These are phyloP conservation scores for Vulpes vulpes DNA, from an alignment of 2,113 vertebrate species.

Conservation along the genomic window DNA sequence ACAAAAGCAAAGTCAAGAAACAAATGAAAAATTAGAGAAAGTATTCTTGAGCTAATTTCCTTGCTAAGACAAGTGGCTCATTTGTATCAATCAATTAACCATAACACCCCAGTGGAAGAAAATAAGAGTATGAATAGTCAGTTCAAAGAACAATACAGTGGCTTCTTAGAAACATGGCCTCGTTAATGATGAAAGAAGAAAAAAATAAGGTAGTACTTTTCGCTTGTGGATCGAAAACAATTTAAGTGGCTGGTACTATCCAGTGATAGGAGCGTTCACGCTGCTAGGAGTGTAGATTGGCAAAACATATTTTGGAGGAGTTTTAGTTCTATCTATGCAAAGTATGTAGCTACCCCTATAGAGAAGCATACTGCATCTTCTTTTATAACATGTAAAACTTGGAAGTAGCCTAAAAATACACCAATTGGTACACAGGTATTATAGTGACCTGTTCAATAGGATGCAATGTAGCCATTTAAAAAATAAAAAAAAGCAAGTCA, in stretches of 20 bases:
- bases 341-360: background rate
- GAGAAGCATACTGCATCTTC: background rate
- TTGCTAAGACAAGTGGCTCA: background rate
- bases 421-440: background rate
- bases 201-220: background rate
- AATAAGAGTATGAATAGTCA: background rate
- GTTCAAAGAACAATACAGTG: constrained; percentile 15
- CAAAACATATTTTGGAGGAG: background rate
- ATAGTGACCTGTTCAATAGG: background rate
- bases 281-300: background rate
- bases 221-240: background rate
- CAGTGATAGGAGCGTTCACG: background rate
- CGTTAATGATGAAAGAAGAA: background rate
- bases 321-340: background rate
- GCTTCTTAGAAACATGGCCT: background rate
- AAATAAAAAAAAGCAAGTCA: background rate
- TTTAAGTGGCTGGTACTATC: background rate
- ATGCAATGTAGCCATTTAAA: background rate
- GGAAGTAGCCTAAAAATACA: background rate
- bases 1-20: background rate
- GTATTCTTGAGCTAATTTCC: constrained; percentile 2
- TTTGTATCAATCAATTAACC: background rate
- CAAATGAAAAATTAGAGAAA: background rate
- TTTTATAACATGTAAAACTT: background rate
- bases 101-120: background rate